Conservation (phyloP, 30 jellyfish, hydroid and myxozoan genomes). For the Turritopsis rubra region DNA sequence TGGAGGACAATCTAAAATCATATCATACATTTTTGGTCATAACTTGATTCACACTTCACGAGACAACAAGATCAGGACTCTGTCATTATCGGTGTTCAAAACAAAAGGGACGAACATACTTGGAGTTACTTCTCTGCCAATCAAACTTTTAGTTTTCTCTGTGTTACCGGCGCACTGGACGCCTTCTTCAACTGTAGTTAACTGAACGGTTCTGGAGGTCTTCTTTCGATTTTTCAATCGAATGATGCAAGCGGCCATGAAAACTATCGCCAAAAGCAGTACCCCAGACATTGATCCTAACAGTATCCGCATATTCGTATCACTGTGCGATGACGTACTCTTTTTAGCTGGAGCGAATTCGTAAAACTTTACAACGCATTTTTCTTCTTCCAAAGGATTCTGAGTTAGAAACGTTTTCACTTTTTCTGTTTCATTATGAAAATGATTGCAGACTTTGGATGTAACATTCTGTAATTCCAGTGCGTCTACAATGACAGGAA, state of each 20-base stretch:
- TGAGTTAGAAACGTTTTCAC: not conserved
- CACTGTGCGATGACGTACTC: too few relatives aligned
- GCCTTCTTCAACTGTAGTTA: not conserved
- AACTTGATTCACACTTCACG: not conserved
- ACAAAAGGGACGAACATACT: not conserved
- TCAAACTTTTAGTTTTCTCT: not conserved
- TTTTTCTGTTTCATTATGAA: not conserved
- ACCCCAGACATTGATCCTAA: not conserved
- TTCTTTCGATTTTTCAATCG: not conserved
- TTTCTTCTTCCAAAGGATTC: not conserved
- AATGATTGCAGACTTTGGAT: not conserved
- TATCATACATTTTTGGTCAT: too few relatives aligned
- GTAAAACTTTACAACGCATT: not conserved
- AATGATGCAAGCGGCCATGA: not conserved
- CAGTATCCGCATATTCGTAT: not conserved
- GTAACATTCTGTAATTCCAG: not conserved
- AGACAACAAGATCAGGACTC: too few relatives aligned
- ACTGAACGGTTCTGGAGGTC: not conserved
- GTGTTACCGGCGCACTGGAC: not conserved
- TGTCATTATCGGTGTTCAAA: not conserved
- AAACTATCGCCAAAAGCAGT: not conserved
- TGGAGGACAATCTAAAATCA: not conserved
- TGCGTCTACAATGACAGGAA: too few relatives aligned
- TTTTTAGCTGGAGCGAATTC: not conserved
- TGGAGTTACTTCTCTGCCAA: not conserved